Evolutionary conservation across 2,797 vertebrate species (phyloP).

Genomic region (Geotrypetes seraphini): DNA sequence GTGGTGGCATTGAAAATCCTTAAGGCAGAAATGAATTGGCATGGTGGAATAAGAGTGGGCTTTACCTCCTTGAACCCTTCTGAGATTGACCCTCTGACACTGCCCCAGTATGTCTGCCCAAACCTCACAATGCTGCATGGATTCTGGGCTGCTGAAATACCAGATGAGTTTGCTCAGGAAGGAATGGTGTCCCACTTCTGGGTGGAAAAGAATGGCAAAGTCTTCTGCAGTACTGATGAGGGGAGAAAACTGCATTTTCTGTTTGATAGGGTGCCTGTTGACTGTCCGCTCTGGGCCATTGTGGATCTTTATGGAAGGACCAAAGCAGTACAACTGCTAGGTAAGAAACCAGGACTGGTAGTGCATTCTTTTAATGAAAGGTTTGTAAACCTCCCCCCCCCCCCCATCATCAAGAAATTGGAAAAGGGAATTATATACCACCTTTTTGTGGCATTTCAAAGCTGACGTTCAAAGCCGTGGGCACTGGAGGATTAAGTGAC

Average conservation of each 20-base stretch:
- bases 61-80: conserved; percentile 60
- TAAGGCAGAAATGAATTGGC: conserved; percentile 17
- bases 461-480: no score
- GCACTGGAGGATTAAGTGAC: no score
- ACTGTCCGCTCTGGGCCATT: conserved; percentile 61
- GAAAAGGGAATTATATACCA: not conserved
- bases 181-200: conserved; percentile 56
- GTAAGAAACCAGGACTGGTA: conserved; percentile 34
- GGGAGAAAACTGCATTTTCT: not conserved
- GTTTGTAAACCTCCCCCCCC: no score
- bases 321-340: conserved; percentile 45
- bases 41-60: conserved; percentile 61
- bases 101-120: conserved; percentile 57
- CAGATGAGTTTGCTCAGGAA: not conserved
- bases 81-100: not conserved
- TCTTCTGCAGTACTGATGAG: conserved; percentile 17
- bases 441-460: no score
- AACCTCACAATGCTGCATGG: conserved; percentile 42
- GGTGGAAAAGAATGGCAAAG: conserved; percentile 35
- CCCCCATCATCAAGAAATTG: not conserved
- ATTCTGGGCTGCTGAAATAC: conserved; percentile 48
- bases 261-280: conserved; percentile 22
- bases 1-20: conserved; percentile 46
- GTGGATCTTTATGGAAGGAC: conserved; percentile 74
- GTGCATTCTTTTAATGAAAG: no score